Evolutionary conservation across 2,888 invertebrate species (phyloP).

Genomic region (Plagiodera versicolora): DNA sequence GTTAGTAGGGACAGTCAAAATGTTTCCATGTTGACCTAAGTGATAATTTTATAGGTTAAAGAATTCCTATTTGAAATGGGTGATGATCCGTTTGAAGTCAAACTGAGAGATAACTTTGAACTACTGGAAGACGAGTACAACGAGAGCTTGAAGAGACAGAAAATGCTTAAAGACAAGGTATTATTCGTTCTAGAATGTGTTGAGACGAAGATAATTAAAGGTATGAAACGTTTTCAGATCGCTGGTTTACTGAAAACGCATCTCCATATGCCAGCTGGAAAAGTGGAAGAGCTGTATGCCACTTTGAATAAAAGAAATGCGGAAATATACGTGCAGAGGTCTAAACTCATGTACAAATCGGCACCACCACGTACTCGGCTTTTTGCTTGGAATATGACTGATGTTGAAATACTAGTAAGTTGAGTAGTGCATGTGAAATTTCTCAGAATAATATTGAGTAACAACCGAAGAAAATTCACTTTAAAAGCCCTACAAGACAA

Average conservation of each 20-base stretch:
- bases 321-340: slow-evolving; percentile 93
- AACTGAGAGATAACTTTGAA: slow-evolving; percentile 93
- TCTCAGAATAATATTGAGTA: too few species aligned
- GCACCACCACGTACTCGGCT: slow-evolving; percentile 72
- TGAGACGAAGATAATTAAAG: too few species aligned
- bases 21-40: not conserved
- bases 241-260: slow-evolving; percentile 81
- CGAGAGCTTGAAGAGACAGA: slow-evolving; percentile 86
- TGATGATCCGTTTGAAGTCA: slow-evolving; percentile 98
- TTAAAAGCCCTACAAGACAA: not conserved
- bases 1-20: slow-evolving; percentile 54
- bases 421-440: too few species aligned
- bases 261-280: slow-evolving; percentile 79
- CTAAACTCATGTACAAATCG: slow-evolving; percentile 66
- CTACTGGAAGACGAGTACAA: slow-evolving; percentile 92
- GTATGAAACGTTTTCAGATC: slow-evolving; percentile 52
- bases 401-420: slow-evolving; percentile 65
- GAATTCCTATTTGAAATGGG: slow-evolving; percentile 89
- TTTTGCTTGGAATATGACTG: slow-evolving; percentile 83
- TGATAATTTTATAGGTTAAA: slow-evolving; percentile 65
- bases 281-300: slow-evolving; percentile 86
- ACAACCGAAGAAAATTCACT: too few species aligned
- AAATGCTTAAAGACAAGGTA: slow-evolving; percentile 86
- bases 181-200: too few species aligned
- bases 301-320: slow-evolving; percentile 88